Conservation (phyloP, 35 echinoderm and acorn worm genomes). For the Patiria miniata region DNA sequence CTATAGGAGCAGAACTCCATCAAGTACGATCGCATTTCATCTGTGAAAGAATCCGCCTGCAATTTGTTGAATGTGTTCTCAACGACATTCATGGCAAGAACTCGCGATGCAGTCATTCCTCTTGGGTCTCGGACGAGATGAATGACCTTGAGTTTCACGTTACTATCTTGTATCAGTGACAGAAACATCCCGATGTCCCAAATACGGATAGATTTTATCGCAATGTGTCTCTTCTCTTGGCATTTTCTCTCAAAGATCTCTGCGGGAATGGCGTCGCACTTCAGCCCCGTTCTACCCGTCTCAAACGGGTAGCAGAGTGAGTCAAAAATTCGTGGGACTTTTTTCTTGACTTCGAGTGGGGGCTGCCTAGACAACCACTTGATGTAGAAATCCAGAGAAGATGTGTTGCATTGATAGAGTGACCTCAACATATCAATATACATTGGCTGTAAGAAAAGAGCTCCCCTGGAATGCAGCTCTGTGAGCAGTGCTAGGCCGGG, state of each 20-base stretch:
- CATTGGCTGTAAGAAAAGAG: neutral
- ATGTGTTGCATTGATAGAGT: neutral
- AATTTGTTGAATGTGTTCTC: neutral
- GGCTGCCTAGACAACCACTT: neutral
- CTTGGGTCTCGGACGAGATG: conserved; percentile 88
- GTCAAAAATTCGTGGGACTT: neutral
- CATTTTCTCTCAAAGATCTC: neutral
- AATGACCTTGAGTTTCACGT: conserved; percentile 65
- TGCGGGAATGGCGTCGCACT: neutral
- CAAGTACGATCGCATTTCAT: neutral
- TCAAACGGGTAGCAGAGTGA: neutral
- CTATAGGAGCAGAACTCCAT: neutral
- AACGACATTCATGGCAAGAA: neutral
- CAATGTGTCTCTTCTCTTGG: neutral
- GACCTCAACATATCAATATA: neutral
- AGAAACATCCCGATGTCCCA: conserved; percentile 50
- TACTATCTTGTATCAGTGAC: conserved; percentile 40
- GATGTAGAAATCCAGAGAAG: neutral
- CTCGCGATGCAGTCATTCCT: conserved; percentile 64
- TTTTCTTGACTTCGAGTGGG: neutral
- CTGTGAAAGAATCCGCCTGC: neutral
- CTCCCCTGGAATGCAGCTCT: neutral
- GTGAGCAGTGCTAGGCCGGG: neutral
- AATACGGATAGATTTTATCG: conserved; percentile 1
- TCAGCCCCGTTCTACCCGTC: neutral